These are phyloP conservation scores for Sturnus vulgaris DNA, from an alignment of 2,113 vertebrate genomes.

Conservation along the genomic window DNA sequence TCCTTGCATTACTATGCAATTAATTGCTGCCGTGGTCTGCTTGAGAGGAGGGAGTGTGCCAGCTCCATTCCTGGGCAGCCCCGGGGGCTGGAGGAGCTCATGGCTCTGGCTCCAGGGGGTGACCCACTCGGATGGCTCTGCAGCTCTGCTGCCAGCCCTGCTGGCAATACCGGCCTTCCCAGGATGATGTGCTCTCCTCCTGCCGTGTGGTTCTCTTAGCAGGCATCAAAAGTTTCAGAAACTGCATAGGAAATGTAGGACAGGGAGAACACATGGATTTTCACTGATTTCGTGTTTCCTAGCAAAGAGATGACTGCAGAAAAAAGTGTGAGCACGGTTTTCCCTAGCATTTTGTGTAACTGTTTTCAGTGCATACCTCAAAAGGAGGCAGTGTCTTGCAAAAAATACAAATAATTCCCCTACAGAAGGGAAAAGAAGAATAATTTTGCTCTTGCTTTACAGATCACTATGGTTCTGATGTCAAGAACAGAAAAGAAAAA, in stretches of 20 bases:
- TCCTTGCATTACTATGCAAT: conserved; percentile 47
- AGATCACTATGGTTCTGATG: neutral
- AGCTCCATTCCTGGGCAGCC: neutral
- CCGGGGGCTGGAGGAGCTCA: conserved; percentile 11
- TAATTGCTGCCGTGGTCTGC: conserved; percentile 43
- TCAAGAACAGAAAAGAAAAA: neutral
- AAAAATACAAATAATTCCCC: conserved; percentile 11
- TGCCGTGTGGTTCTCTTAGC: neutral
- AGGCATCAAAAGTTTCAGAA: conserved; percentile 4
- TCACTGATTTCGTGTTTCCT: neutral
- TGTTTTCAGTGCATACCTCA: neutral
- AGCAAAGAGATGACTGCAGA: neutral
- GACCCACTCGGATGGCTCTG: neutral
- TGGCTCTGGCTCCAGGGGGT: neutral
- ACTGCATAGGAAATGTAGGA: neutral
- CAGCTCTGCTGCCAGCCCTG: neutral
- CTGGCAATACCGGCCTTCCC: neutral
- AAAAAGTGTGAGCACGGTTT: neutral
- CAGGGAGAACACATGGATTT: neutral
- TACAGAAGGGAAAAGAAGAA: neutral
- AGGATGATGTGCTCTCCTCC: neutral
- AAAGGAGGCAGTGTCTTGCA: conserved; percentile 1
- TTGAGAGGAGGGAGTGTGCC: neutral
- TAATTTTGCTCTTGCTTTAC: neutral
- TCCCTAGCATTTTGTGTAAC: neutral